These are phyloP conservation scores for Danionella dracula DNA, from an alignment of 2,797 vertebrate genomes.

Conservation along the genomic window DNA sequence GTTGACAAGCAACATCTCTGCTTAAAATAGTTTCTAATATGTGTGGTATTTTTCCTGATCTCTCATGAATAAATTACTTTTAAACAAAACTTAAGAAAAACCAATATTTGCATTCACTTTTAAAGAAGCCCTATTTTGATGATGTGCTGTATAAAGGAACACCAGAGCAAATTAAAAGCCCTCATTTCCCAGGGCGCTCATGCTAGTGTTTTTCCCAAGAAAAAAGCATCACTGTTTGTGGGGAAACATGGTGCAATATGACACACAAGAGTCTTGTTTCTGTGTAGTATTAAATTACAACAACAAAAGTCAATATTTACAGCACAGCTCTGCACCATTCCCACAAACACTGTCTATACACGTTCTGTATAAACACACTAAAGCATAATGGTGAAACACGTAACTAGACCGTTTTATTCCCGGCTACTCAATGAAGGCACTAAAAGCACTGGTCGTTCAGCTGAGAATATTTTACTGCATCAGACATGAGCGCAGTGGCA, in stretches of 20 bases:
- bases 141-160: not conserved
- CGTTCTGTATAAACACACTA: no score
- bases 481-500: not conserved
- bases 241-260: not conserved
- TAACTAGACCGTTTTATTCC: not conserved
- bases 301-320: not conserved
- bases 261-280: not conserved
- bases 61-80: no score
- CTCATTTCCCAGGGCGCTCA: not conserved
- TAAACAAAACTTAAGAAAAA: no score
- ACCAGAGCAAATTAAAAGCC: not conserved
- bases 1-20: no score
- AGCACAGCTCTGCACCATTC: not conserved
- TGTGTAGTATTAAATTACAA: not conserved
- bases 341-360: not conserved
- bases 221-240: not conserved
- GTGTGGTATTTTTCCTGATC: no score
- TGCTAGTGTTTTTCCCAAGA: not conserved
- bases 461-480: slow-evolving; percentile 8
- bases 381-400: no score
- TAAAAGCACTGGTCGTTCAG: not conserved
- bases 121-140: no score
- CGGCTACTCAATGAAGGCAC: not conserved
- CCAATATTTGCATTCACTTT: no score
- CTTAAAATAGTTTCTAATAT: no score